Evolutionary conservation across 1,140 invertebrate genomes (phyloP).

Genomic region (Pectinophora gossypiella): DNA sequence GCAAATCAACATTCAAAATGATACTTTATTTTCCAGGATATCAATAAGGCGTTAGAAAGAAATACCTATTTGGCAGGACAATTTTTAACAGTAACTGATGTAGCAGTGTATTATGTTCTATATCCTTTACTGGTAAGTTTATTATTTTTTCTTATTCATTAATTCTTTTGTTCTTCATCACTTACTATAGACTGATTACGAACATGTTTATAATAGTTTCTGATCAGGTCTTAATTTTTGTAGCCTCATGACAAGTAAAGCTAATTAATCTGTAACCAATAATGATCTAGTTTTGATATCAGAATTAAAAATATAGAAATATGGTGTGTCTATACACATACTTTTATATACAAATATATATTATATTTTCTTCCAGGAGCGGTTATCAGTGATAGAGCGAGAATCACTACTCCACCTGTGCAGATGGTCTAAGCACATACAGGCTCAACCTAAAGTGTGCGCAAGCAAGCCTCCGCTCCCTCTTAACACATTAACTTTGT

Average conservation of each 20-base stretch:
- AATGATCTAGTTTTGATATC: no score
- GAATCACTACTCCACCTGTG: constrained; percentile 52
- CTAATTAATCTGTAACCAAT: no score
- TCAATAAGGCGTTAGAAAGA: constrained; percentile 49
- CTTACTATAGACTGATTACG: no score
- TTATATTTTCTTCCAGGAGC: constrained; percentile 40
- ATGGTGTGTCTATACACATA: no score
- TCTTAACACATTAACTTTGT: constrained; percentile 45
- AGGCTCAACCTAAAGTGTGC: constrained; percentile 51
- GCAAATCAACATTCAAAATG: no score
- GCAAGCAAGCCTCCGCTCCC: constrained; percentile 32
- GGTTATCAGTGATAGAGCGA: constrained; percentile 38
- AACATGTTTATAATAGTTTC: no score
- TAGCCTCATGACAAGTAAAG: no score
- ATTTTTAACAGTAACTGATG: constrained; percentile 43
- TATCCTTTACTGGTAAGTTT: constrained; percentile 58
- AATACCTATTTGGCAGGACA: constrained; percentile 57
- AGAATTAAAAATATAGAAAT: no score
- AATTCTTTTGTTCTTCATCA: no score
- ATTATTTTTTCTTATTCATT: no score
- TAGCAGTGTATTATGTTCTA: constrained; percentile 53
- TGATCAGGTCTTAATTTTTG: no score
- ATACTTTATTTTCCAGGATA: constrained; percentile 43
- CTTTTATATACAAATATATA: no score
- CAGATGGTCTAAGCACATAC: constrained; percentile 59